phyloP scores from a whole-genome alignment of 2,797 vertebrate species.

The Brachyalestes nurse region DNA sequence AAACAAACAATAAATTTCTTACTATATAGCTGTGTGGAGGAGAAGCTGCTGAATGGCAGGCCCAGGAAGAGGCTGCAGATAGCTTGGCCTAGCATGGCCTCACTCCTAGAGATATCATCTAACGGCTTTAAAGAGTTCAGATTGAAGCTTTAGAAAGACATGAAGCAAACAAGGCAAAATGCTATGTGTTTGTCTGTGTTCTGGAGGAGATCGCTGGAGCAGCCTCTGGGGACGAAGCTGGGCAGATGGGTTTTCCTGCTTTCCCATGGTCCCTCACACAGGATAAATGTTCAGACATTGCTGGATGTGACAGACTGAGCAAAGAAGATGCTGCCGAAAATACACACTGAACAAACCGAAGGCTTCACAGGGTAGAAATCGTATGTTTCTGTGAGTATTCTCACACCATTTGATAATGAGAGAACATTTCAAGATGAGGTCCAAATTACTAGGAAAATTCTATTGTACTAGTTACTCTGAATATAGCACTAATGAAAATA shows the following conservation, averaged over 20 bases:
- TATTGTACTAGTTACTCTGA: too few relatives aligned
- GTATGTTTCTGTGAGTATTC: too few relatives aligned
- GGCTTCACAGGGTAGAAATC: too few relatives aligned
- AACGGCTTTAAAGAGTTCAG: neutral
- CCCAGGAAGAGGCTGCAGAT: neutral
- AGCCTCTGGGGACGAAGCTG: neutral
- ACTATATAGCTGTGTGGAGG: neutral
- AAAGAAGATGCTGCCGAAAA: too few relatives aligned
- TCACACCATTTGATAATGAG: too few relatives aligned
- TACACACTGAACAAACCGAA: too few relatives aligned
- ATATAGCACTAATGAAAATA: too few relatives aligned
- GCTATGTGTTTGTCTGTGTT: neutral
- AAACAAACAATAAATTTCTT: neutral
- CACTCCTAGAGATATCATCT: neutral
- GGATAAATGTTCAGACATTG: constrained; percentile 3
- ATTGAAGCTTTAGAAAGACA: neutral
- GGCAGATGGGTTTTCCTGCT: constrained; percentile 16
- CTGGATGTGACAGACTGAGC: constrained; percentile 10
- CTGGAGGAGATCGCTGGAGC: neutral
- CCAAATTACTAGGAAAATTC: too few relatives aligned
- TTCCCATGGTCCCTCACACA: neutral
- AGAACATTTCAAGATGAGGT: too few relatives aligned
- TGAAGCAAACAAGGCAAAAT: neutral
- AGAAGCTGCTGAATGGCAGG: neutral
- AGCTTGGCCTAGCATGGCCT: neutral